These are phyloP conservation scores for Brachyrhaphis roseni DNA, from an alignment of 2,797 vertebrate genomes.

Conservation along the genomic window DNA sequence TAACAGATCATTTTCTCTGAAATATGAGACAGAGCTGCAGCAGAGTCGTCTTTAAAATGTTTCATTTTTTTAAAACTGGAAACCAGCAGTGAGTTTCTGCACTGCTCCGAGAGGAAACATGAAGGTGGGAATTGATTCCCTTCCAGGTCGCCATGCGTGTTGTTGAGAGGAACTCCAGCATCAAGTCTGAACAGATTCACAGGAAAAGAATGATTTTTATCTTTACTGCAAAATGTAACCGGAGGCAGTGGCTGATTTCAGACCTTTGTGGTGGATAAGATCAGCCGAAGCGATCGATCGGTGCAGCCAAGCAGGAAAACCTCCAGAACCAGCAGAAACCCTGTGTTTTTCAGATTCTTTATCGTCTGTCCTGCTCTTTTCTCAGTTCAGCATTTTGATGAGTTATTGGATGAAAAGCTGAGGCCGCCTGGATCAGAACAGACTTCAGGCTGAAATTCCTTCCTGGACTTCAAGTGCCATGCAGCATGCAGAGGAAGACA, in stretches of 20 bases:
- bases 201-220: too few relatives aligned
- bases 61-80: not conserved
- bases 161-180: not conserved
- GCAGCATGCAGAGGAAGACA: conserved; percentile 49
- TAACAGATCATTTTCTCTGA: not conserved
- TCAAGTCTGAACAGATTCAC: not conserved
- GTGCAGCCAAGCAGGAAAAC: too few relatives aligned
- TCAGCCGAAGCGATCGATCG: too few relatives aligned
- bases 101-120: not conserved
- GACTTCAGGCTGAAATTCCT: conserved; percentile 3
- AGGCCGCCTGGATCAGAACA: not conserved
- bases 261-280: too few relatives aligned
- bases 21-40: not conserved
- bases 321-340: too few relatives aligned
- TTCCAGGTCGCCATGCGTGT: not conserved
- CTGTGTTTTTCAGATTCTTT: not conserved
- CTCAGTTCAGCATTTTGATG: not conserved
- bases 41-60: not conserved
- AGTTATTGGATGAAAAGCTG: not conserved
- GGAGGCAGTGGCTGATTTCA: too few relatives aligned
- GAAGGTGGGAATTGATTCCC: not conserved
- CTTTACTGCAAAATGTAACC: too few relatives aligned
- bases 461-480: conserved; percentile 12
- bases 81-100: not conserved
- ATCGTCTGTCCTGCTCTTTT: not conserved